Percentiles rank a stretch among this genome's conserved stretches.
Evolutionary conservation across 2,888 invertebrate species (phyloP).

Genomic region (Ariolimax columbianus): DNA sequence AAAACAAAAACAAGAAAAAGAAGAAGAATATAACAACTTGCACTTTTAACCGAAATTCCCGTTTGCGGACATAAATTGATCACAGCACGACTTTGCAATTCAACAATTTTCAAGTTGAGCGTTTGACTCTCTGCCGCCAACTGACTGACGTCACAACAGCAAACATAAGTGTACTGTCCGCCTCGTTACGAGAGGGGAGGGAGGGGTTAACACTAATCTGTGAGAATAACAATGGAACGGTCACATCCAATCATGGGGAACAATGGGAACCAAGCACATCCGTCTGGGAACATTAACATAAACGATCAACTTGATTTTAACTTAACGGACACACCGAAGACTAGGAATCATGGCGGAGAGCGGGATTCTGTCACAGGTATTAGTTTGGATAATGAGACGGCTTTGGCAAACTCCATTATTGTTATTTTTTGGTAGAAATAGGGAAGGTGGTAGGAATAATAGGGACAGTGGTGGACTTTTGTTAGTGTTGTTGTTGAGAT

Average conservation of each 20-base stretch:
- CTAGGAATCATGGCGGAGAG: too few species aligned
- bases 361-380: too few species aligned
- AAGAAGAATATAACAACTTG: too few species aligned
- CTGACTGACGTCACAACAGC: not conserved
- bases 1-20: too few species aligned
- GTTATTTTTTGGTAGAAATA: too few species aligned
- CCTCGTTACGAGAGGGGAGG: not conserved
- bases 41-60: too few species aligned
- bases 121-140: not conserved
- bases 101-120: not conserved
- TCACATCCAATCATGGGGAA: not conserved
- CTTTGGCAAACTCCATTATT: too few species aligned
- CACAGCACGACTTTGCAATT: not conserved
- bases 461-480: too few species aligned
- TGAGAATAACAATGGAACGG: not conserved
- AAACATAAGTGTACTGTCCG: not conserved
- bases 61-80: too few species aligned
- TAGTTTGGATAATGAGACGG: too few species aligned
- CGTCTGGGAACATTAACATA: constrained; percentile 20
- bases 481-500: too few species aligned
- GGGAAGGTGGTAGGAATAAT: too few species aligned
- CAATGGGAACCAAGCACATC: constrained; percentile 14
- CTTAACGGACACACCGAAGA: not conserved
- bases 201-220: not conserved
- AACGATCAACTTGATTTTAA: constrained; percentile 19